Evolutionary conservation across 2,113 vertebrate species (phyloP).

Genomic region (Ptilonorhynchus violaceus): DNA sequence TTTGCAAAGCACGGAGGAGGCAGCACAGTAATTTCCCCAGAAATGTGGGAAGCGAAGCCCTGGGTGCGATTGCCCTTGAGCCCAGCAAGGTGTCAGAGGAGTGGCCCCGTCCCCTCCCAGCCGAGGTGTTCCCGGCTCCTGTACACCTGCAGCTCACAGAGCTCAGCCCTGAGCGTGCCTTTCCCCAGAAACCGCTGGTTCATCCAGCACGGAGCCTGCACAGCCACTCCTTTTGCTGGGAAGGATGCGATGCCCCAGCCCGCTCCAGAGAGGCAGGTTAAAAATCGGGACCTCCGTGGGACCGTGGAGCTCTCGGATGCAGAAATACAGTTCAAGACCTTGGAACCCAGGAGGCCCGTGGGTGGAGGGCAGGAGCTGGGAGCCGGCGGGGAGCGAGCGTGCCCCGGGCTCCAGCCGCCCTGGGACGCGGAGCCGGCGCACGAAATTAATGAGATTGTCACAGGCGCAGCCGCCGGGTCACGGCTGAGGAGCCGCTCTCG

Average conservation of each 20-base stretch:
- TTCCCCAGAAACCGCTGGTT: background rate
- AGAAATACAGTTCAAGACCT: background rate
- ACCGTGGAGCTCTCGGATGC: accelerated
- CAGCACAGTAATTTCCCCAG: background rate
- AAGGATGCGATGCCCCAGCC: accelerated
- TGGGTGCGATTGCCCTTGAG: accelerated
- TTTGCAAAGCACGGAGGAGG: background rate
- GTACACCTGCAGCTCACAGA: accelerated
- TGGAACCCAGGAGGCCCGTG: accelerated
- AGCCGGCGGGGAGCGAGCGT: background rate
- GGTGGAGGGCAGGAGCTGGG: background rate
- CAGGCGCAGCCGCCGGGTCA: background rate
- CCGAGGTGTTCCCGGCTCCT: background rate
- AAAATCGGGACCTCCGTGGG: background rate
- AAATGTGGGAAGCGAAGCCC: background rate
- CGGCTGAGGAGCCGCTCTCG: background rate
- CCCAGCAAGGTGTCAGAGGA: background rate
- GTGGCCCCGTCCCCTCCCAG: accelerated
- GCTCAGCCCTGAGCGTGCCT: background rate
- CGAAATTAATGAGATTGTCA: background rate
- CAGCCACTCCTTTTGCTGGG: background rate
- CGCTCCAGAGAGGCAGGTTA: background rate
- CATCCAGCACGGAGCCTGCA: accelerated
- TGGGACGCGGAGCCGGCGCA: accelerated
- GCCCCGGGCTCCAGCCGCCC: background rate